A percentile compares a stretch with the other conserved stretches of the same genome.
Conservation (phyloP, 2,888 invertebrate species). For the Dolichopus griseipennis region DNA sequence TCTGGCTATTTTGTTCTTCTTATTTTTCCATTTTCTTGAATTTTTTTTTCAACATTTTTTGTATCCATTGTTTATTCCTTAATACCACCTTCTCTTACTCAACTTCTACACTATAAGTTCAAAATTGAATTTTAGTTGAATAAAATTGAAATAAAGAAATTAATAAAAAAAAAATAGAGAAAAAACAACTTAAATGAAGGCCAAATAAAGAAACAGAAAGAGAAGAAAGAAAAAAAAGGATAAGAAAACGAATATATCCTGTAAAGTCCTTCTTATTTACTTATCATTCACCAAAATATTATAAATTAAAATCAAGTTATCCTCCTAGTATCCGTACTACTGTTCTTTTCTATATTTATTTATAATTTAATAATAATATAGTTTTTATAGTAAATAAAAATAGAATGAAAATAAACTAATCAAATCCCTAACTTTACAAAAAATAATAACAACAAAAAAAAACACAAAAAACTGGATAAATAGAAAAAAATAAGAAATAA, state of each 20-base stretch:
- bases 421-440: conserved; percentile 1
- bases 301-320: not conserved
- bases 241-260: not conserved
- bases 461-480: no score
- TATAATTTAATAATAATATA: not conserved
- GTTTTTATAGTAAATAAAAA: not conserved
- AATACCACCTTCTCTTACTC: no score
- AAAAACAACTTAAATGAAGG: not conserved
- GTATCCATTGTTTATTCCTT: no score
- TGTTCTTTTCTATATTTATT: not conserved
- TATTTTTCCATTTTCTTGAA: no score
- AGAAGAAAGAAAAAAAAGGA: not conserved
- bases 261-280: not conserved
- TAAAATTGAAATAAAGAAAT: not conserved
- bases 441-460: no score
- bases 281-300: not conserved
- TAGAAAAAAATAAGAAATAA: not conserved
- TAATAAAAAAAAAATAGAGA: not conserved
- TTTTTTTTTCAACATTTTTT: no score
- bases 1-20: no score
- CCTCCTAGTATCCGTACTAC: not conserved
- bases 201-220: not conserved
- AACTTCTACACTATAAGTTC: no score
- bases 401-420: conserved; percentile 1
- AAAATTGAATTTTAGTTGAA: not conserved